A percentile compares a stretch with the other conserved stretches of the same genome.
phyloP scores from a whole-genome alignment of 2,797 vertebrate species.

The Morus bassanus region DNA sequence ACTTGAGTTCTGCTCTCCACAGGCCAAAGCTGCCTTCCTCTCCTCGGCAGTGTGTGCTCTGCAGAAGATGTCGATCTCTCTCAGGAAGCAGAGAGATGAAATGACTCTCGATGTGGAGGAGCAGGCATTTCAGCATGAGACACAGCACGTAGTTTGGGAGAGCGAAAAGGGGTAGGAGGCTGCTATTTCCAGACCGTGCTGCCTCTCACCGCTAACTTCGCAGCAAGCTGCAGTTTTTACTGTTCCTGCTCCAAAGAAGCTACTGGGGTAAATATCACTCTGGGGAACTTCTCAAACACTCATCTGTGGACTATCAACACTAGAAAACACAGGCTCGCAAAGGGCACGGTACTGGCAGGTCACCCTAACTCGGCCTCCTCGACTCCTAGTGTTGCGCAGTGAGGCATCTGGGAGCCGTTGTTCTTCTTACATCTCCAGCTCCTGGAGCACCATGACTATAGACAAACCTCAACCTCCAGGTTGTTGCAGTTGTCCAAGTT shows the following conservation, averaged over 20 bases:
- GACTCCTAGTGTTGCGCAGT: neutral
- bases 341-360: neutral
- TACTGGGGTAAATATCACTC: slow-evolving; percentile 22
- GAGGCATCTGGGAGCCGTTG: accelerated
- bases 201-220: neutral
- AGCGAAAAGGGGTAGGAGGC: slow-evolving; percentile 61
- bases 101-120: slow-evolving; percentile 32
- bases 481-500: neutral
- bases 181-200: slow-evolving; percentile 40
- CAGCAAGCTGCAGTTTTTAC: neutral
- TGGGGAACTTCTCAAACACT: slow-evolving; percentile 12
- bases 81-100: slow-evolving; percentile 52
- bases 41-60: neutral
- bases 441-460: neutral
- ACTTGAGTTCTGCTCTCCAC: slow-evolving; percentile 59
- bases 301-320: neutral
- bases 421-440: neutral
- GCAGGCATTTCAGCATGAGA: slow-evolving; percentile 54
- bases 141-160: slow-evolving; percentile 56
- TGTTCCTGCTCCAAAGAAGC: slow-evolving; percentile 25
- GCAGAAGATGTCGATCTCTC: slow-evolving; percentile 50
- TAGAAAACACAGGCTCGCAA: neutral
- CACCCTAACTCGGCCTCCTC: neutral
- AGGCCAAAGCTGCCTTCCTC: slow-evolving; percentile 63
- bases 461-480: neutral